Evolutionary conservation across 2,888 invertebrate species (phyloP).

Genomic region (Spisula subtruncata): DNA sequence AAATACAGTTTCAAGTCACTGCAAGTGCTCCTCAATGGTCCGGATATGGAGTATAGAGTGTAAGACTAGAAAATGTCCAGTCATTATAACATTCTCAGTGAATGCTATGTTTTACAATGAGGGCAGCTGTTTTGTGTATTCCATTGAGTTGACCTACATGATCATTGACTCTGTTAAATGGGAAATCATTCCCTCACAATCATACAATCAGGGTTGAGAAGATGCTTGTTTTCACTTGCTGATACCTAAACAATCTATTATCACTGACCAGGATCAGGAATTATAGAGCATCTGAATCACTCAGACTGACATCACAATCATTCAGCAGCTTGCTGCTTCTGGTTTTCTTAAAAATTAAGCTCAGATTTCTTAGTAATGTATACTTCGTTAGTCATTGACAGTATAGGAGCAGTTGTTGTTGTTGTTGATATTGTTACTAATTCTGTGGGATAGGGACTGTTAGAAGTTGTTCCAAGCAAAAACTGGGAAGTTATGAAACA

Average conservation of each 20-base stretch:
- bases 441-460: background rate
- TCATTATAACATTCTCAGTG: too few relatives aligned
- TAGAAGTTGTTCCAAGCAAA: background rate
- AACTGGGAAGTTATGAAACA: background rate
- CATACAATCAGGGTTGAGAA: background rate
- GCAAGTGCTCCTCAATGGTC: too few relatives aligned
- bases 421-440: background rate
- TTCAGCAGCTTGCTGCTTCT: background rate
- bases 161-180: background rate
- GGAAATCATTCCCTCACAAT: background rate
- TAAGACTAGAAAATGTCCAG: too few relatives aligned
- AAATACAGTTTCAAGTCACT: too few relatives aligned
- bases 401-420: background rate
- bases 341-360: background rate
- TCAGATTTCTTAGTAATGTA: conserved; percentile 8
- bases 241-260: conserved; percentile 34
- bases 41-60: too few relatives aligned
- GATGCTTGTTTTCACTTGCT: conserved; percentile 19
- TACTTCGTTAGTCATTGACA: conserved; percentile 10
- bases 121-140: conserved; percentile 5
- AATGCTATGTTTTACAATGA: background rate
- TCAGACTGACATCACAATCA: conserved; percentile 28
- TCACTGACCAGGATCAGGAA: conserved; percentile 37
- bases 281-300: conserved; percentile 24
- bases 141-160: background rate